Percentiles rank a stretch among this genome's conserved stretches.
Evolutionary conservation across 2,888 invertebrate genomes (phyloP).

Genomic region (Rhimphoctona megacephalus): DNA sequence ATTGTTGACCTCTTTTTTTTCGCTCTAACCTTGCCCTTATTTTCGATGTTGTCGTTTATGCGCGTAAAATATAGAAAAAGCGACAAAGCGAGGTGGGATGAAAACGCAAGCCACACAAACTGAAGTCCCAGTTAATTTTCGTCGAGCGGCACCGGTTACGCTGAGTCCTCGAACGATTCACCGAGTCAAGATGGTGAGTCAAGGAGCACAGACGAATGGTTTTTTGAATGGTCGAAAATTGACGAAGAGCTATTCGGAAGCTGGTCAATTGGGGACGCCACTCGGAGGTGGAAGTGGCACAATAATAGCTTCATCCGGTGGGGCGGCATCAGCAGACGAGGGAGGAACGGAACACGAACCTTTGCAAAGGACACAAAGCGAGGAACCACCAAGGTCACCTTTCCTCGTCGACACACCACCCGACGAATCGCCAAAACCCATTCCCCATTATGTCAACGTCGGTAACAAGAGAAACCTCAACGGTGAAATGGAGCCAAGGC

Average conservation of each 20-base stretch:
- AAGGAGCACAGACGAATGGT: constrained; percentile 96
- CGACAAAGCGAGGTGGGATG: constrained; percentile 92
- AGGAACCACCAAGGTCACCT: constrained; percentile 93
- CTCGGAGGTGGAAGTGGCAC: constrained; percentile 76
- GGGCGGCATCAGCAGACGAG: constrained; percentile 70
- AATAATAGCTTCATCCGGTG: constrained; percentile 43
- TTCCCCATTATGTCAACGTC: constrained; percentile 34
- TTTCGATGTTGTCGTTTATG: not conserved
- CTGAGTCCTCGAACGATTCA: constrained; percentile 93
- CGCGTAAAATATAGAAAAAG: constrained; percentile 87
- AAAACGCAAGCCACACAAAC: constrained; percentile 97
- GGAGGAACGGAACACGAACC: constrained; percentile 89
- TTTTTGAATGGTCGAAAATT: constrained; percentile 90
- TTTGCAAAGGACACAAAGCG: constrained; percentile 93
- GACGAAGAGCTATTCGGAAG: constrained; percentile 94
- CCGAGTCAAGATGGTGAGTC: constrained; percentile 95
- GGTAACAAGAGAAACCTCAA: constrained; percentile 75
- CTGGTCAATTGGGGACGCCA: constrained; percentile 85
- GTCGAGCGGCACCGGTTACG: constrained; percentile 86
- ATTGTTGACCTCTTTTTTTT: not conserved
- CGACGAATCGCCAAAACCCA: constrained; percentile 71
- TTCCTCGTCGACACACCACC: constrained; percentile 88
- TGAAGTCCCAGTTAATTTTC: constrained; percentile 90
- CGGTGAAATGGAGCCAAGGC: constrained; percentile 73
- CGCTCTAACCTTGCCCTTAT: not conserved